Evolutionary conservation across 2,888 invertebrate genomes (phyloP).

Genomic region (Archips xylosteana): DNA sequence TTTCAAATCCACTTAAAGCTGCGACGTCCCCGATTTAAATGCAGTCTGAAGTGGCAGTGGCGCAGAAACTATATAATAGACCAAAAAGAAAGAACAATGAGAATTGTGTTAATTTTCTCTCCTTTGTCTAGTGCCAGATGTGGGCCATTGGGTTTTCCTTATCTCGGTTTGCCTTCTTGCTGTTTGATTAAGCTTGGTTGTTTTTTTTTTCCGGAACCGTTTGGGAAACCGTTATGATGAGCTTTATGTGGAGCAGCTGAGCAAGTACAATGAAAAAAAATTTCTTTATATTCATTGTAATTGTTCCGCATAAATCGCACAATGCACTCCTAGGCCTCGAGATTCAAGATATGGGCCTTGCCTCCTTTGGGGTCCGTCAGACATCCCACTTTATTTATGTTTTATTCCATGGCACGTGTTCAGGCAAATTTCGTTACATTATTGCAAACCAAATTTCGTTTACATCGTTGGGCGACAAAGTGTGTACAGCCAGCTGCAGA

Average conservation of each 20-base stretch:
- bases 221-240: background rate
- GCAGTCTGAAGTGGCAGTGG: background rate
- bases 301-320: too few relatives aligned
- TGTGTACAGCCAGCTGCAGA: too few relatives aligned
- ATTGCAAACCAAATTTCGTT: too few relatives aligned
- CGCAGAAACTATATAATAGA: slow-evolving; percentile 1
- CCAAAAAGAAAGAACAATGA: slow-evolving; percentile 31
- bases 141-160: slow-evolving; percentile 6
- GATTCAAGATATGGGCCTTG: too few relatives aligned
- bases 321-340: too few relatives aligned
- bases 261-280: background rate
- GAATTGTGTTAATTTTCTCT: slow-evolving; percentile 34
- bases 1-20: slow-evolving; percentile 11
- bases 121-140: slow-evolving; percentile 36
- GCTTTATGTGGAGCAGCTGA: background rate
- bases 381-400: too few relatives aligned
- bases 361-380: too few relatives aligned
- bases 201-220: background rate
- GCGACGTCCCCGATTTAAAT: slow-evolving; percentile 26
- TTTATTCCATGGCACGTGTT: too few relatives aligned
- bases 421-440: too few relatives aligned
- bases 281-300: too few relatives aligned
- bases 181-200: background rate
- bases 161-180: background rate
- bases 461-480: too few relatives aligned